Evolutionary conservation across 2,888 invertebrate genomes (phyloP), one percentile per base, ranked within the genome.

Genomic region (Yponomeuta sedellus): DNA sequence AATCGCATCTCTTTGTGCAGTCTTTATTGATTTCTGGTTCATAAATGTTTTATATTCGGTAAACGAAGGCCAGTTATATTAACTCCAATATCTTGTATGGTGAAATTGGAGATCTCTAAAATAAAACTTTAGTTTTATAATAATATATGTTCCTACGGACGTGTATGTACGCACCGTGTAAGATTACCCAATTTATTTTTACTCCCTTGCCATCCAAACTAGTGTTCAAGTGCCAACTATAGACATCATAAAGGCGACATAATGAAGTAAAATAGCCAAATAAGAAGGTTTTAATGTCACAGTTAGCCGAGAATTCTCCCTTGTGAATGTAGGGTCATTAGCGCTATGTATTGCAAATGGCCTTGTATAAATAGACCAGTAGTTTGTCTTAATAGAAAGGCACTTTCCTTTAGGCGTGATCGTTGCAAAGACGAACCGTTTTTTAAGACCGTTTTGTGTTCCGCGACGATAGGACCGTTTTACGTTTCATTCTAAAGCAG

Each of bases 251-350:
- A 16, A 52, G 10, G 44, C 44, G 44, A 1, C 44, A 3, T 52
- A 52, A 52, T 16, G 44, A 52, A 52, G 44, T 52, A 16, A 52
- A 52, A 52, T 52, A 52, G 44, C 44, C 16, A 52, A 52, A 52
- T 52, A 52, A 52, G 12, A 52, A 52, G 44, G 44, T 52, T 16
- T 52, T 52, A 52, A 52, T 52, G 44, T 52, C 44, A 16, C 44
- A 52, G 44, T 52, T 52, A 52, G 44, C 44, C 16, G 44, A 52
- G 44, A 52, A 52, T 52, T 52, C 44, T 52, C 44, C 44, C 44
- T 16, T 16, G 16, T 52, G 44, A 52, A 52, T 52, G 44, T 52
- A 4, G 44, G 16, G 44, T 52, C 44, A 52, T 52, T 52, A 52
- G 44, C 44, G 44, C 34, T 34, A 34, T 34, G 34, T 6, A 52